Base-by-base conservation (phyloP, 2,888 invertebrate species). In the Coecobrya sp. region DNA sequence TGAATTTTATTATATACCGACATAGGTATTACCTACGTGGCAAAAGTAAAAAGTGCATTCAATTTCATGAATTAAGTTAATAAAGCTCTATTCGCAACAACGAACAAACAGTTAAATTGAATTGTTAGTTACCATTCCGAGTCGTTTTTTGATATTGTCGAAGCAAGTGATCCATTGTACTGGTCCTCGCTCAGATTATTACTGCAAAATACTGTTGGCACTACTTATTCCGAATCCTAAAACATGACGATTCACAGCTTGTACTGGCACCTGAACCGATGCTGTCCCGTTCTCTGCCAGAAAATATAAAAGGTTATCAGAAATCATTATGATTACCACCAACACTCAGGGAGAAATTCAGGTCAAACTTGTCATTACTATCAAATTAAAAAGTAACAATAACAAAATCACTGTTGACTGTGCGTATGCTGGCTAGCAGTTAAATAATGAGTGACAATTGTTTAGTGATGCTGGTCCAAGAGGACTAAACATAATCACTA, bases 221-320 rank as follows among this genome's bases (percentile, higher is more conserved):
- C 59, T 89, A 42, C 70, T 92, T 82, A 91, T 68, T 76, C 90
- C 93, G 30, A 27, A 93, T n/a, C 93, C 93, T 55, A 89, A 65
- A 13, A 94, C 93, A 92, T 94, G 93, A 49, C 93, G 94, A 89
- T 94, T 94, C 62, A 94, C 93, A 49, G 94, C 94, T 82, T 94
- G 94, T 11, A 94, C 94, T 25, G 94, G 94, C 19, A 94, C 93
- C 65, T 93, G 93, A 49, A 93, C 93, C 49, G 93, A 92, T 68
- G 93, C 93, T 45, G 92, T 91, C 70, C 93, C 93, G 42, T 91
- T 86, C 45, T 91, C 91, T 91, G 86, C 16, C 30, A 84, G 45
- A 36, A 84, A 55, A 89, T 92, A 82, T 62, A 59, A 85, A 85
- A 86, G 76, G 36, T 79, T 84, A 81, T 82, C 76, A 65, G 84